These are phyloP conservation scores for Heliconius himera DNA, from an alignment of 1,140 invertebrate species.

Conservation along the genomic window DNA sequence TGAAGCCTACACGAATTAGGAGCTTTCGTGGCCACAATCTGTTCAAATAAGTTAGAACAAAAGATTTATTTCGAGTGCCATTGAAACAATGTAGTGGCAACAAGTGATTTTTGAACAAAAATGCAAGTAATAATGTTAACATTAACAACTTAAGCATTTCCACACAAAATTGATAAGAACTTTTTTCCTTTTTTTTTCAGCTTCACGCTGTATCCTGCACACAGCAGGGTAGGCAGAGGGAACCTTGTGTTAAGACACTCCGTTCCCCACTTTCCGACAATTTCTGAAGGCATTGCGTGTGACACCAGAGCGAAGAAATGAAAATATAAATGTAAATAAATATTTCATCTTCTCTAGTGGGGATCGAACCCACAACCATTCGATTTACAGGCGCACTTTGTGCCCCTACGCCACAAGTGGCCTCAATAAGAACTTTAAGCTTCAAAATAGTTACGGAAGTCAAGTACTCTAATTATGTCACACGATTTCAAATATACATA, in stretches of 20 bases:
- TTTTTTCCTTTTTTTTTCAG: no score
- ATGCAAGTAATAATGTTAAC: slow-evolving; percentile 13
- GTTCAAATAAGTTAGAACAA: slow-evolving; percentile 64
- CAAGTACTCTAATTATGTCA: slow-evolving; percentile 1
- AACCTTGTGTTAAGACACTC: no score
- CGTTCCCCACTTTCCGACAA: no score
- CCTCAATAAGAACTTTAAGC: background rate
- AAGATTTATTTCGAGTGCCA: slow-evolving; percentile 33
- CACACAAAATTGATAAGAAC: background rate
- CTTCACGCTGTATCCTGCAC: no score
- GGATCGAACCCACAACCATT: no score
- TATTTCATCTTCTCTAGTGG: no score
- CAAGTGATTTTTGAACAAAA: slow-evolving; percentile 6
- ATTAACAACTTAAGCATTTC: background rate
- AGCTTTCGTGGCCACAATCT: slow-evolving; percentile 34
- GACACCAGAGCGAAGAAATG: no score
- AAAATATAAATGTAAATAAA: no score
- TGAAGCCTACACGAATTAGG: slow-evolving; percentile 62
- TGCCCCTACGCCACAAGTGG: no score
- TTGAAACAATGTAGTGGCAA: slow-evolving; percentile 17
- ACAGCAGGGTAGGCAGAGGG: no score
- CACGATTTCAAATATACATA: background rate
- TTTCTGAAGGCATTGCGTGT: no score
- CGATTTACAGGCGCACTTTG: no score
- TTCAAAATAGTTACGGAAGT: background rate